A percentile compares a stretch with the other conserved stretches of the same genome.
Evolutionary conservation across 2,113 vertebrate species (phyloP).

Genomic region (Orientallactaga bullata): DNA sequence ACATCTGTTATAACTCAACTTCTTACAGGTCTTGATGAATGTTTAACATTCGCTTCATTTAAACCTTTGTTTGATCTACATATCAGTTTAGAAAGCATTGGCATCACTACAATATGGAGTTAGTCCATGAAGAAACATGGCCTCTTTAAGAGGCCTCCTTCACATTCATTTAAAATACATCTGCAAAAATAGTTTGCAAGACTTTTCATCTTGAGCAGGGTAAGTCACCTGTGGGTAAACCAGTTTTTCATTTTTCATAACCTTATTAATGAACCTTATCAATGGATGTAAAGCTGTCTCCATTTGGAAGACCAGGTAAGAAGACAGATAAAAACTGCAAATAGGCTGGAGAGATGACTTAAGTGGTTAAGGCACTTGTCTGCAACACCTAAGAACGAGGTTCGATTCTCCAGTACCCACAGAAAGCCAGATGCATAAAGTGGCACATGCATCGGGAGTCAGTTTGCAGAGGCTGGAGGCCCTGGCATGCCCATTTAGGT

Average conservation of each 20-base stretch:
- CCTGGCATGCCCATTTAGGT: background rate
- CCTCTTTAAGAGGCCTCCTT: conserved; percentile 32
- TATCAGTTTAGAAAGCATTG: background rate
- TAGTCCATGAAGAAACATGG: background rate
- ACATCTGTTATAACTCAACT: conserved; percentile 3
- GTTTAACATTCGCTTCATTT: background rate
- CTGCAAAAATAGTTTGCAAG: background rate
- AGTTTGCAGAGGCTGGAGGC: no score
- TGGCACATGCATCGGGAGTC: no score
- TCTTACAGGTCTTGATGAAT: background rate
- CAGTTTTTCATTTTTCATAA: conserved; percentile 15
- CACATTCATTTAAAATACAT: background rate
- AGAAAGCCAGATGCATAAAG: no score
- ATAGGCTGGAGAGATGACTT: no score
- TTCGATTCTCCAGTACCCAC: no score
- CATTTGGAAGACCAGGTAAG: background rate
- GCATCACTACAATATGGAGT: background rate
- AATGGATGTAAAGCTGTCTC: background rate
- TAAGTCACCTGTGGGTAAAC: conserved; percentile 18
- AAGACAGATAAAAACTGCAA: background rate
- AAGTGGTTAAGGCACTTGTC: no score
- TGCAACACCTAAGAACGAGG: no score
- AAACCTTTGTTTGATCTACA: background rate
- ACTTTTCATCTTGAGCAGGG: background rate
- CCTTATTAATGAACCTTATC: background rate